phyloP scores from a whole-genome alignment of 2,797 vertebrate species.

The Amblyraja radiata region DNA sequence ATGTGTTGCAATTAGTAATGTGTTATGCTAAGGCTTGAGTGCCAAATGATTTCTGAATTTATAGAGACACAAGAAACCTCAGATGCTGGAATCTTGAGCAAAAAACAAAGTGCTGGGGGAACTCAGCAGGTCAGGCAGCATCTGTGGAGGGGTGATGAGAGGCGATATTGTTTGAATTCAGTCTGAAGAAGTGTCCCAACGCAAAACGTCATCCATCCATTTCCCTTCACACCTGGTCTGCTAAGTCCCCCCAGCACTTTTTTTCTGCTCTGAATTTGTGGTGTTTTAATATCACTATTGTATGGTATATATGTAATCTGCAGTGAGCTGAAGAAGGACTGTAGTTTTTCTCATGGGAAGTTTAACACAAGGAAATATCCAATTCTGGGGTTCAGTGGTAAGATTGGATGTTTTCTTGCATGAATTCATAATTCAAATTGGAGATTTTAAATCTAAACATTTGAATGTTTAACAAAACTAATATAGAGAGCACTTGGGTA shows the following conservation, averaged over 20 bases:
- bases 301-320: neutral
- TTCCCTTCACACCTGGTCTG: too few relatives aligned
- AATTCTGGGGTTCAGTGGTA: neutral
- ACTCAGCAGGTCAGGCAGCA: too few relatives aligned
- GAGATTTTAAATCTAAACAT: neutral
- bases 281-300: neutral
- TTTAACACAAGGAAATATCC: neutral
- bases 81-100: too few relatives aligned
- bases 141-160: too few relatives aligned
- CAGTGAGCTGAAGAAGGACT: neutral
- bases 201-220: too few relatives aligned
- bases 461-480: neutral
- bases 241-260: too few relatives aligned
- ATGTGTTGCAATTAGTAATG: neutral
- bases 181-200: too few relatives aligned
- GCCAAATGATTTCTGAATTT: neutral
- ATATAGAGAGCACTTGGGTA: neutral
- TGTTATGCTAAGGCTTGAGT: neutral
- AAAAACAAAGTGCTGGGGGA: too few relatives aligned
- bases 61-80: too few relatives aligned
- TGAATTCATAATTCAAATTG: neutral
- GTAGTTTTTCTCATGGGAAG: neutral
- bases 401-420: neutral
- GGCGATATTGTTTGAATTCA: too few relatives aligned
- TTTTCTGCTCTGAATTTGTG: too few relatives aligned